phyloP scores from a whole-genome alignment of 2,888 invertebrate genomes.

The Tiliacea aurago region DNA sequence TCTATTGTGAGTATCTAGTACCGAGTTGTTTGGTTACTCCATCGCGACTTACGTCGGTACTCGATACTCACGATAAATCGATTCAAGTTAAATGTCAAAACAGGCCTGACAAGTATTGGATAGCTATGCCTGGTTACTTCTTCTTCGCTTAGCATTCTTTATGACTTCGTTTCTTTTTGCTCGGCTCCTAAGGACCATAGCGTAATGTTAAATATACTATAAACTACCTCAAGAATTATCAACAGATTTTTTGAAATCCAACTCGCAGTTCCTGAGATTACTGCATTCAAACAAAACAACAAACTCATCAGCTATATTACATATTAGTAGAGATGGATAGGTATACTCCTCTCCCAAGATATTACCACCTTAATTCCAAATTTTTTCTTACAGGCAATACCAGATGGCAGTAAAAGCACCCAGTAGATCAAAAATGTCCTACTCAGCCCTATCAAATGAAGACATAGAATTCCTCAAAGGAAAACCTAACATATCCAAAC shows the following conservation, averaged over 20 bases:
- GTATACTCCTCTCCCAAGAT: not conserved
- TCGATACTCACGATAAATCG: too few relatives aligned
- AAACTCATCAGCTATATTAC: not conserved
- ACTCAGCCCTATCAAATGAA: slow-evolving; percentile 82
- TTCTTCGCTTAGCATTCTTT: not conserved
- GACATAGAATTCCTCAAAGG: slow-evolving; percentile 85
- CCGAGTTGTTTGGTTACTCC: too few relatives aligned
- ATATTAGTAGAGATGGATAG: not conserved
- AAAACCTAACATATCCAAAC: slow-evolving; percentile 81
- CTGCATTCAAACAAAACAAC: not conserved
- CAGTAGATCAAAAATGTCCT: slow-evolving; percentile 79
- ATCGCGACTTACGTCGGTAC: too few relatives aligned
- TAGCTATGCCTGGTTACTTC: not conserved
- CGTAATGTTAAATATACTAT: not conserved
- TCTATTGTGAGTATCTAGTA: too few relatives aligned
- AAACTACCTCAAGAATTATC: not conserved
- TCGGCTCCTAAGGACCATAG: accelerated
- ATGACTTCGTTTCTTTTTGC: not conserved
- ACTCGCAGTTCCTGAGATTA: not conserved
- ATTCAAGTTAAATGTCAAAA: too few relatives aligned
- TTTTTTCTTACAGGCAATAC: slow-evolving; percentile 79
- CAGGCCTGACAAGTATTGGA: too few relatives aligned
- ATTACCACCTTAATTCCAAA: not conserved
- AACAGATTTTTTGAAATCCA: not conserved
- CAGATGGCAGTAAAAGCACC: slow-evolving; percentile 78